A percentile compares a stretch with the other conserved stretches of the same genome.
Conservation (phyloP, 2,113 vertebrate species). For the Rissa tridactyla region DNA sequence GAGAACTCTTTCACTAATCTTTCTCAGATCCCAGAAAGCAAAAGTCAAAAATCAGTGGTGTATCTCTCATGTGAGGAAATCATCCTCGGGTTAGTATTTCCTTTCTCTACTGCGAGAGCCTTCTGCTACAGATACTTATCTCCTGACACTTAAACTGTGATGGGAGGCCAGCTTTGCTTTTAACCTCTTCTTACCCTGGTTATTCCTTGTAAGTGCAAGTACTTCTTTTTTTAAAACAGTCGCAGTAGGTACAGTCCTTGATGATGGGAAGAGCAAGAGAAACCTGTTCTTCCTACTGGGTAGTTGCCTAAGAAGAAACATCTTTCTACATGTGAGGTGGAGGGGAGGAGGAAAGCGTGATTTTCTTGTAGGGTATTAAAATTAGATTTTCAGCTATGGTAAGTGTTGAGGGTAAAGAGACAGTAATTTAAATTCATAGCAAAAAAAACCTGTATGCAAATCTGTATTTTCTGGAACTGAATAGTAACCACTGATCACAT, state of each 20-base stretch:
- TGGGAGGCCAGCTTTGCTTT: background rate
- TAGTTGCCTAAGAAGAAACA: background rate
- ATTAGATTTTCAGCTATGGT: background rate
- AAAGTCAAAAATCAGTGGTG: background rate
- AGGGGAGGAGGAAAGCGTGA: background rate
- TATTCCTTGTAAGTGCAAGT: background rate
- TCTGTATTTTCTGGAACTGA: background rate
- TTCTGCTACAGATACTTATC: background rate
- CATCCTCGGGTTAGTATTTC: background rate
- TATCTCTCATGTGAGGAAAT: background rate
- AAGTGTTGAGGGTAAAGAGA: background rate
- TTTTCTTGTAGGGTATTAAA: background rate
- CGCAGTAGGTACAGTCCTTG: background rate
- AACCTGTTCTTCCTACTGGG: background rate
- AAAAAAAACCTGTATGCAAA: background rate
- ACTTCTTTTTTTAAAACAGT: background rate
- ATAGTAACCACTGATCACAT: background rate
- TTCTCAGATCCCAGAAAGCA: background rate
- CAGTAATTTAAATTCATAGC: background rate
- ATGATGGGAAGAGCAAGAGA: background rate
- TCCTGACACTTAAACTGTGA: background rate
- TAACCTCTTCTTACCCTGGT: background rate
- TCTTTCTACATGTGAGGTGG: background rate
- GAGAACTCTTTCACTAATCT: background rate
- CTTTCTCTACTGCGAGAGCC: background rate